Evolutionary conservation across 2,797 vertebrate genomes (phyloP), one percentile per base, ranked within the genome.

Genomic region (Urocyon cinereoargenteus): DNA sequence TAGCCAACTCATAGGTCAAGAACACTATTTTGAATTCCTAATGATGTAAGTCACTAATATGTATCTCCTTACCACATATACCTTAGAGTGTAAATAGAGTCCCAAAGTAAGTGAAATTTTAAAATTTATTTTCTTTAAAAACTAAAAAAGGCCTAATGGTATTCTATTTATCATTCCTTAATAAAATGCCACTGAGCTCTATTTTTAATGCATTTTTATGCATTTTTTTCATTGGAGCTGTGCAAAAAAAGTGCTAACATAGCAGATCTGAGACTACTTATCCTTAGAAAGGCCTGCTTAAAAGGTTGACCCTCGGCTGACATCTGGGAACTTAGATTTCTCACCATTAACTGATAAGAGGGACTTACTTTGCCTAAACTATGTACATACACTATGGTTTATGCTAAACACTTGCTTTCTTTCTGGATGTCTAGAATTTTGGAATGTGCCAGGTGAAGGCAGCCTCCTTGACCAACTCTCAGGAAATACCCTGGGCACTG

Each of bases 51-150:
- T 3, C 53, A 94, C 61, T 49, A 82, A 78, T 45, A 19, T n/a
- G 13, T 53, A 5, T 57, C 18, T 94, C 19, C 22, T 70, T 68
- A 73, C 83, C 40, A 61, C 28, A 40, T n/a, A 19, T 66, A 75
- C 61, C 45, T 75, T 90, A 24, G 14, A 18, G 19, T 88, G 10
- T 86, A 73, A 53, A 4, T 11, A 91, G 64, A 89, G 10, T 84
- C 6, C 14, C 59, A 94, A 91, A 81, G n/a, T 84, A 96, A 93
- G 6, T 34, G 31, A 79, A 77, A 90, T 5, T 19, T 95, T 77
- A 24, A n/a, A 55, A 45, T 49, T 73, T 28, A 51, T 57, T 90
- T 93, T 86, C 61, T 62, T 77, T 73, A 72, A 92, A 75, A 91
- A 72, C 68, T 57, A 22, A 62, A 96, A 72, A 86, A 83, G 13